phyloP scores from a whole-genome alignment of 2,797 vertebrate species.

The Sebastes elongatus region DNA sequence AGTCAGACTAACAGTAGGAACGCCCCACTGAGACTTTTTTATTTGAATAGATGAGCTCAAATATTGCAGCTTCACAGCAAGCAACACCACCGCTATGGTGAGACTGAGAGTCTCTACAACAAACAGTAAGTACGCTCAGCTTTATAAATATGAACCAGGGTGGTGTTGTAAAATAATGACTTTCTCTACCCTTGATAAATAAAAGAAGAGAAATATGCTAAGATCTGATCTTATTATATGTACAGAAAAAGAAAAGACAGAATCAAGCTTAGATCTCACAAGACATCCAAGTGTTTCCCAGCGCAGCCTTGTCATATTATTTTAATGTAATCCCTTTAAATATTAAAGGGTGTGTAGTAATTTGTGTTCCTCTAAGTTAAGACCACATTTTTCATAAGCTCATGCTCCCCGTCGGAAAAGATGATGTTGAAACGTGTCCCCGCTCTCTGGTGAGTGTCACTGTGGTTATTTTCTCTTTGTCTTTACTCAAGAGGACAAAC shows the following conservation, averaged over 20 bases:
- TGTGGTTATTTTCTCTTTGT: constrained; percentile 25
- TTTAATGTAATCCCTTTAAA: constrained; percentile 48
- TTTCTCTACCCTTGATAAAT: not conserved
- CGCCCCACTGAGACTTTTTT: not conserved
- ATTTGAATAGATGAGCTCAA: not conserved
- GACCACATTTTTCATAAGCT: constrained; percentile 24
- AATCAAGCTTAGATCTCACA: constrained; percentile 3
- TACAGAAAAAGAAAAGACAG: not conserved
- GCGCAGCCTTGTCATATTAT: constrained; percentile 23
- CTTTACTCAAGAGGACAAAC: constrained; percentile 28
- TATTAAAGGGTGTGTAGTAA: constrained; percentile 38
- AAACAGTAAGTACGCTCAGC: not conserved
- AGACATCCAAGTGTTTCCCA: constrained; percentile 10
- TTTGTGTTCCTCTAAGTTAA: constrained; percentile 31
- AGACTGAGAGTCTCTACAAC: not conserved
- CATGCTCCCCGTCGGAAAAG: not conserved
- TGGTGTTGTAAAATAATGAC: constrained; percentile 1
- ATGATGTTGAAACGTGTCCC: not conserved
- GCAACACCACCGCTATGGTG: not conserved
- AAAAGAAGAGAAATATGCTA: constrained; percentile 14
- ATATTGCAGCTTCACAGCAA: not conserved
- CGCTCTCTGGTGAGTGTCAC: not conserved
- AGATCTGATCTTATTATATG: constrained; percentile 2
- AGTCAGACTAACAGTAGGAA: not conserved
- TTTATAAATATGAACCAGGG: not conserved